Evolutionary conservation across 2,113 vertebrate species (phyloP), one percentile per base, ranked within the genome.

Genomic region (Sylvilagus bachmani): DNA sequence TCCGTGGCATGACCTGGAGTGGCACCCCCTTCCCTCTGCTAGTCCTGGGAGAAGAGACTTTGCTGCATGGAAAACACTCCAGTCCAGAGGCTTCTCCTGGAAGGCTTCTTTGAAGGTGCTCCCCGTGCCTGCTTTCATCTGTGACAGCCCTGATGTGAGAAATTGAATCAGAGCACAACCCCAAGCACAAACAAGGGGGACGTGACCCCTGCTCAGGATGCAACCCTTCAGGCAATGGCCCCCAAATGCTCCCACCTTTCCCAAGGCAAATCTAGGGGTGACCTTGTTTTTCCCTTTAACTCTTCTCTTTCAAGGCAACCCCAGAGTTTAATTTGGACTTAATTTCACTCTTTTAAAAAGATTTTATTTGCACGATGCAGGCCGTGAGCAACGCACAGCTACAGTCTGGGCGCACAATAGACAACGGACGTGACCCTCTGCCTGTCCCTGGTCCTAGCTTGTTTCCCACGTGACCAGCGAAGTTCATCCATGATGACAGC

Each of bases 311-410:
- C 27, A 81, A 49, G 80, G 66, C 13, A 88, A 88, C 49, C 87
- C 44, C 49, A 69, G 92, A 87, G 74, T 71, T 90, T 79, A 80
- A 88, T 64, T 86, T 69, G 73, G 33, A 73, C 82, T 81, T 88
- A 71, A 22, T 83, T 75, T 86, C 44, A 44, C 8, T 44, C 44
- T 44, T 44, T 44, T 6, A 44, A 44, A 44, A 44, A 44, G 44
- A 44, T 44, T 44, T 44, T 44, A 44, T 44, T 44, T 44, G 44
- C 44, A 44, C 44, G 6, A 44, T 44, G 44, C 44, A 44, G 44
- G 44, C 44, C 44, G 8, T 44, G 44, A 44, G 44, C 44, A 44
- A 44, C 44, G 7, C 7, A 6, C 44, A 44, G 44, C 44, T 44
- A 44, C 8, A 44, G 44, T 44, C 44, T 44, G 44, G 44, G 44